These are phyloP conservation scores for Diglossa brunneiventris DNA, from an alignment of 2,113 vertebrate genomes.

Conservation along the genomic window DNA sequence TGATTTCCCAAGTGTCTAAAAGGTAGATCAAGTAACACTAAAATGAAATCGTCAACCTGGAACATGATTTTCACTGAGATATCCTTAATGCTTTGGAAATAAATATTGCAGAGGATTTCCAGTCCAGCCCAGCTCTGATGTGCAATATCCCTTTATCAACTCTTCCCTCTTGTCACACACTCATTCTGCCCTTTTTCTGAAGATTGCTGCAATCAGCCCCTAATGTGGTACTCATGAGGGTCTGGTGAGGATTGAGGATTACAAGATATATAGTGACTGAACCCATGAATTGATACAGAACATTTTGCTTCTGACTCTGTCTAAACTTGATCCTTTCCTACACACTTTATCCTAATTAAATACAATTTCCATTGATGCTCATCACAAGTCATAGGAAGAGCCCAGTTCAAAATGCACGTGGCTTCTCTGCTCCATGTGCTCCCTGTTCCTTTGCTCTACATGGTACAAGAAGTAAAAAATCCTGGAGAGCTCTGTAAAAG, in stretches of 20 bases:
- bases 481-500: not conserved
- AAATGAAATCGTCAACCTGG: constrained; percentile 73
- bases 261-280: not conserved
- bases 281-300: not conserved
- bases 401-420: fast-evolving
- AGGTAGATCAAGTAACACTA: constrained; percentile 73
- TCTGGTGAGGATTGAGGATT: not conserved
- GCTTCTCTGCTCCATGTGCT: not conserved
- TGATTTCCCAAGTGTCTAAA: constrained; percentile 75
- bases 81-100: constrained; percentile 60
- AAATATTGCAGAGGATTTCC: constrained; percentile 47
- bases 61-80: constrained; percentile 68
- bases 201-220: not conserved
- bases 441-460: not conserved
- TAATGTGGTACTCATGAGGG: not conserved
- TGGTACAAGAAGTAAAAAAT: not conserved
- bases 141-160: not conserved
- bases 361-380: not conserved
- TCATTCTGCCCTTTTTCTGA: not conserved
- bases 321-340: not conserved
- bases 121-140: not conserved
- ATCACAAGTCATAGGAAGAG: not conserved
- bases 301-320: not conserved
- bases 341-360: not conserved
- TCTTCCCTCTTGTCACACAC: not conserved